phyloP scores from a whole-genome alignment of 2,888 invertebrate species.

The Limenitis camilla region DNA sequence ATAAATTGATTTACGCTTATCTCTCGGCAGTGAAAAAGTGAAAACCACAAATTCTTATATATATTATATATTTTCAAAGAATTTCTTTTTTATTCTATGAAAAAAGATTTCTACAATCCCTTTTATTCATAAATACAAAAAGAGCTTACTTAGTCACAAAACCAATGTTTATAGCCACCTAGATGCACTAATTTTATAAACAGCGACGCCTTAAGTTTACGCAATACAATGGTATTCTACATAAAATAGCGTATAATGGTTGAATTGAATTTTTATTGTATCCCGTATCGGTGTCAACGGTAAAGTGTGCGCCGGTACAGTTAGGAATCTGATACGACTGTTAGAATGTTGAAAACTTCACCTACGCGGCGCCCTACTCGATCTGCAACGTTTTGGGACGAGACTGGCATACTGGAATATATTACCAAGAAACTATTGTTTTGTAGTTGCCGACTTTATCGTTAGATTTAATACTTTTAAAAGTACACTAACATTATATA shows the following conservation, averaged over 20 bases:
- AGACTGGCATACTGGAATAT: conserved; percentile 18
- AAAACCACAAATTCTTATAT: no score
- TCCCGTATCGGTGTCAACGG: conserved; percentile 26
- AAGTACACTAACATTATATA: no score
- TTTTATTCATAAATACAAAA: no score
- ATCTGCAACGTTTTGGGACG: conserved; percentile 19
- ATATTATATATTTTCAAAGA: no score
- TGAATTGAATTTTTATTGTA: conserved; percentile 57
- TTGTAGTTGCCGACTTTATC: neutral
- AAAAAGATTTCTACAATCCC: no score
- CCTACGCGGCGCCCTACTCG: conserved; percentile 39
- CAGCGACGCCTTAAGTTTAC: conserved; percentile 37
- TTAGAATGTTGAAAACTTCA: conserved; percentile 29
- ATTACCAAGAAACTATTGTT: conserved; percentile 2
- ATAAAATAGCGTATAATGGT: conserved; percentile 36
- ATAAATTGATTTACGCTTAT: no score
- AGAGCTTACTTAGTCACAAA: conserved; percentile 1
- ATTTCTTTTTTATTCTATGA: no score
- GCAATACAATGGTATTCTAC: conserved; percentile 31
- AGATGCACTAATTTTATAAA: conserved; percentile 39
- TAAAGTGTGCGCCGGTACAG: conserved; percentile 40
- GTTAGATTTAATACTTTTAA: no score
- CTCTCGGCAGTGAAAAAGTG: no score
- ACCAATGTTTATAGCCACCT: conserved; percentile 20
- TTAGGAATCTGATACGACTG: conserved; percentile 56